Base-by-base conservation (phyloP, 2,113 vertebrate species). In the Cyphomyrus plagiostoma region DNA sequence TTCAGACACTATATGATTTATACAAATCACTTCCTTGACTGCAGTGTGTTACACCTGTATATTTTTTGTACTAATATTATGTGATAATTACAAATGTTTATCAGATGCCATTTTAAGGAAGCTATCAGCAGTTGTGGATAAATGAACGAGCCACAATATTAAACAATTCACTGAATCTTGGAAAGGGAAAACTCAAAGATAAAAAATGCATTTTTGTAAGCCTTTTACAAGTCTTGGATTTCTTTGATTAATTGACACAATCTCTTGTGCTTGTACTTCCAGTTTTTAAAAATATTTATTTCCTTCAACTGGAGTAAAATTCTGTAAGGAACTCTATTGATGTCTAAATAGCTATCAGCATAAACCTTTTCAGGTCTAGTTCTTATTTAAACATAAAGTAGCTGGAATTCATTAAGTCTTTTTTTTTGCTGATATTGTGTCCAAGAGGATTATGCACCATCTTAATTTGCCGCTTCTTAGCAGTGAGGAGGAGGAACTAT, bases 401-500 rank as follows among this genome's bases (percentile, higher is more conserved):
- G 45, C 39, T 48, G 45, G 45, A 46, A 48, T 48, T 84, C 42
- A 84, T 48, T 84, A 83, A 9, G 42, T 83, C 17, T 46, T 48
- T 84, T 66, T 62, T 70, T 70, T 84, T 23, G 45, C 82, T 48
- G 45, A 48, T 84, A 48, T 48, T 84, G 45, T 48, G 45, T 48
- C 82, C 45, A 66, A 42, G 23, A 87, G 77, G 85, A 70, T 62
- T 86, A 89, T 66, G 89, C 80, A 80, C 89, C 86, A 88, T 90
- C 90, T 91, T 91, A 91, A 91, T 90, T 90, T 88, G 77, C 62
- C 52, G 70, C 56, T 88, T 35, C 90, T 94, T 91, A 93, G 92
- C 95, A 92, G 92, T 94, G 88, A 58, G 93, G 93, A 94, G 94
- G 90, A 91, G 90, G 89, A 93, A 94, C 93, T 91, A 92, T 91